These are phyloP conservation scores for Temnothorax nylanderi DNA, from an alignment of 1,140 invertebrate genomes.

Conservation along the genomic window DNA sequence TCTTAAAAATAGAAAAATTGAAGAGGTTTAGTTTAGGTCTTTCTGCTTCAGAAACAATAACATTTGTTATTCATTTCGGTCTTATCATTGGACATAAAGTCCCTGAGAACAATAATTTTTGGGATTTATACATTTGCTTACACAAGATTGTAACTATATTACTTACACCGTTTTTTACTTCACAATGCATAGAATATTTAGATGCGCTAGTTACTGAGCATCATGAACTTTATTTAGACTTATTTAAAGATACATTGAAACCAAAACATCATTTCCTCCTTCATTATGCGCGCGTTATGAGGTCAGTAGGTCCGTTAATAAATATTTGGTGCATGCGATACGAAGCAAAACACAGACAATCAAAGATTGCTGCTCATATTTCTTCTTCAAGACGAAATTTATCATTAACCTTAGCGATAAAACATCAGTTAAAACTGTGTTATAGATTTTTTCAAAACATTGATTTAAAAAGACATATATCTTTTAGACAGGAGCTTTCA, in stretches of 20 bases:
- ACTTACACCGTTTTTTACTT: background rate
- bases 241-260: background rate
- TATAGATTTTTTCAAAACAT: background rate
- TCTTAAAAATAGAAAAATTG: background rate
- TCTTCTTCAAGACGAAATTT: constrained; percentile 1
- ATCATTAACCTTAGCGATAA: background rate
- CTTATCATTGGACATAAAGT: background rate
- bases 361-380: background rate
- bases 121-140: background rate
- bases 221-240: background rate
- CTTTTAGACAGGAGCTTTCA: background rate
- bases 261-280: background rate
- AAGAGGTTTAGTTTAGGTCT: background rate
- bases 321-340: constrained; percentile 5
- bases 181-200: background rate
- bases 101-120: background rate
- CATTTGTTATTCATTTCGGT: background rate
- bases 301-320: background rate
- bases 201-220: background rate
- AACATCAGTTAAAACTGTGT: background rate
- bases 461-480: background rate
- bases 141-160: background rate
- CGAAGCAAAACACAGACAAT: background rate
- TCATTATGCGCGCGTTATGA: background rate
- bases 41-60: constrained; percentile 4